These are phyloP conservation scores for Beris chalybata DNA, from an alignment of 2,888 invertebrate genomes.

Conservation along the genomic window DNA sequence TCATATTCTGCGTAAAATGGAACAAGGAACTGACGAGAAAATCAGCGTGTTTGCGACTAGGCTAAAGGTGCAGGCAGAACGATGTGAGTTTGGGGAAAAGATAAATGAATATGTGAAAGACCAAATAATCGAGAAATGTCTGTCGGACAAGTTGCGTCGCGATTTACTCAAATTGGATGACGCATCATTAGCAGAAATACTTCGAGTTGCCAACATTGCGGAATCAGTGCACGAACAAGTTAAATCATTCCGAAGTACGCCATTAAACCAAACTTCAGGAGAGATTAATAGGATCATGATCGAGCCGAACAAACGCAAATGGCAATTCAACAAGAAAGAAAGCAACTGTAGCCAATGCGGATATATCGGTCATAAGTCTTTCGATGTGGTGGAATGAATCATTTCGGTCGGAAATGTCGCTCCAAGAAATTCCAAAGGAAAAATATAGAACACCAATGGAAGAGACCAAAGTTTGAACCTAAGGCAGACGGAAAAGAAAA, in stretches of 20 bases:
- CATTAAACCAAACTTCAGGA: too few species aligned
- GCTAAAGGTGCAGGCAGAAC: background rate
- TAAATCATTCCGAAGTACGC: too few species aligned
- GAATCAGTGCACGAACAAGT: background rate
- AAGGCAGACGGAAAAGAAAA: too few species aligned
- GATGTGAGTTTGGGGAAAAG: background rate
- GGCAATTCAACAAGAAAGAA: background rate
- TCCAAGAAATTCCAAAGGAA: too few species aligned
- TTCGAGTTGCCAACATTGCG: background rate
- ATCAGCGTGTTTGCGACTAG: background rate
- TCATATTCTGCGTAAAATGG: too few species aligned
- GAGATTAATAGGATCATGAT: background rate
- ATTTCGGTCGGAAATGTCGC: constrained; percentile 27
- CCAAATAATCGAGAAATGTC: background rate
- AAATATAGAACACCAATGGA: too few species aligned
- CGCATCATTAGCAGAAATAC: background rate
- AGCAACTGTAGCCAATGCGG: constrained; percentile 32
- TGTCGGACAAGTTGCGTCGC: background rate
- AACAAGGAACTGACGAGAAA: too few species aligned
- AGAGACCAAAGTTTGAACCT: too few species aligned
- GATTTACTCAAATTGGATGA: background rate
- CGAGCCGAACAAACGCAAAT: background rate
- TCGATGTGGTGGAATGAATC: constrained; percentile 26
- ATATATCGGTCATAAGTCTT: constrained; percentile 27
- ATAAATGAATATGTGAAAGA: background rate